Evolutionary conservation across 2,888 invertebrate genomes (phyloP).

Genomic region (Panorpa germanica): DNA sequence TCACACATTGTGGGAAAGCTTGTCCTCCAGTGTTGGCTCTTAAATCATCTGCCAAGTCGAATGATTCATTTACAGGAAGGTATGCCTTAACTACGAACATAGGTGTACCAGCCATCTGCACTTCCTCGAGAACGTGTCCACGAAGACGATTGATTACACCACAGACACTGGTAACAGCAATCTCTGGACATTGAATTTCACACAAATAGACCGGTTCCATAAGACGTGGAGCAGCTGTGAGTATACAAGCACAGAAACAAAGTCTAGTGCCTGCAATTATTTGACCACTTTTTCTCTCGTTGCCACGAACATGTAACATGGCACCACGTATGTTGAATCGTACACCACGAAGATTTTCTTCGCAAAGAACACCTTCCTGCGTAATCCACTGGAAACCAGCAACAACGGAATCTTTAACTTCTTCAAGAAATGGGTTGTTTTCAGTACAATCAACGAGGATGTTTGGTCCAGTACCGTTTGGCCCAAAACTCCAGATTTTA

Average conservation of each 20-base stretch:
- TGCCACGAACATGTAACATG: slow-evolving; percentile 97
- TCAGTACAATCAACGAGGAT: slow-evolving; percentile 95
- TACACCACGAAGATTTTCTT: slow-evolving; percentile 91
- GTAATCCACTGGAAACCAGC: slow-evolving; percentile 99
- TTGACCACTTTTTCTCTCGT: slow-evolving; percentile 99
- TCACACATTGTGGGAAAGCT: too few species aligned
- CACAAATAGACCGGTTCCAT: slow-evolving; percentile 99
- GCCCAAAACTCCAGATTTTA: slow-evolving; percentile 99
- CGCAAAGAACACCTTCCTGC: slow-evolving; percentile 97
- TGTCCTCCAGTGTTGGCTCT: too few species aligned
- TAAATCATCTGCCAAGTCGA: slow-evolving; percentile 97
- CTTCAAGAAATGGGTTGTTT: slow-evolving; percentile 99
- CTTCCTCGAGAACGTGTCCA: slow-evolving; percentile 95
- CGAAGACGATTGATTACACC: slow-evolving; percentile 92
- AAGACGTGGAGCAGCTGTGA: slow-evolving; percentile 85
- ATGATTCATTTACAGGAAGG: slow-evolving; percentile 98
- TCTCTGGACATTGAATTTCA: slow-evolving; percentile 97
- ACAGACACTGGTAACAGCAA: slow-evolving; percentile 94
- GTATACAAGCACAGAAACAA: slow-evolving; percentile 86
- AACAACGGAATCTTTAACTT: slow-evolving; percentile 98
- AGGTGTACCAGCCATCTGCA: slow-evolving; percentile 86
- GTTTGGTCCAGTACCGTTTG: slow-evolving; percentile 97
- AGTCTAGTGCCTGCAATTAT: slow-evolving; percentile 98
- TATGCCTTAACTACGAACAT: slow-evolving; percentile 99
- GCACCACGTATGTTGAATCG: slow-evolving; percentile 98